phyloP scores from a whole-genome alignment of 2,113 vertebrate genomes.

The Nansenia antarctica region DNA sequence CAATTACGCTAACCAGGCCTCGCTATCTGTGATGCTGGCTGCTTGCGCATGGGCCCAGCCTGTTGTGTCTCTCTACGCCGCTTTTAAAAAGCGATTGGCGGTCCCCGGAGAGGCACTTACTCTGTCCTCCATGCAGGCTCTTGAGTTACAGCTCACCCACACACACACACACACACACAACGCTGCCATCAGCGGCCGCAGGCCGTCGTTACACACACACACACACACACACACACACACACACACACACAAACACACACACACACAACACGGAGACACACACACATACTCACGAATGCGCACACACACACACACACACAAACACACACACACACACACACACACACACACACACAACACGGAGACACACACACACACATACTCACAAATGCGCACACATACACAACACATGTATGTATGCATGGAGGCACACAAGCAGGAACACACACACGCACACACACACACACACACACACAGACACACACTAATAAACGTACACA shows the following conservation, averaged over 20 bases:
- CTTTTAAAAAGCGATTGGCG: constrained; percentile 64
- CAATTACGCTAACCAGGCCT: constrained; percentile 53
- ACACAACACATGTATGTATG: neutral
- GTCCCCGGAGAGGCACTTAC: constrained; percentile 72
- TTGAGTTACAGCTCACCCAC: constrained; percentile 64
- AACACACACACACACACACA: constrained; percentile 8
- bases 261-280: too few species aligned
- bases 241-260: neutral
- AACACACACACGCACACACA: constrained; percentile 48
- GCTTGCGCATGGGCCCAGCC: neutral
- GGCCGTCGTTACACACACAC: constrained; percentile 29
- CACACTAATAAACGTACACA: constrained; percentile 33
- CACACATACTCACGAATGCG: neutral
- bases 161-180: constrained; percentile 26
- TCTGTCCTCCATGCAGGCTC: constrained; percentile 64
- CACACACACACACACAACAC: constrained; percentile 8
- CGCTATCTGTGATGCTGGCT: constrained; percentile 35
- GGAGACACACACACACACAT: too few species aligned
- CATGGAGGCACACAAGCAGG: too few species aligned
- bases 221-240: constrained; percentile 13
- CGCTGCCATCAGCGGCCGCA: constrained; percentile 40
- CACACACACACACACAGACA: too few species aligned
- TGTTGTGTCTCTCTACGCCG: constrained; percentile 57
- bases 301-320: neutral
- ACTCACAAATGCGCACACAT: neutral